phyloP scores from a whole-genome alignment of 2,888 invertebrate genomes.

The Mycalesis mineus region DNA sequence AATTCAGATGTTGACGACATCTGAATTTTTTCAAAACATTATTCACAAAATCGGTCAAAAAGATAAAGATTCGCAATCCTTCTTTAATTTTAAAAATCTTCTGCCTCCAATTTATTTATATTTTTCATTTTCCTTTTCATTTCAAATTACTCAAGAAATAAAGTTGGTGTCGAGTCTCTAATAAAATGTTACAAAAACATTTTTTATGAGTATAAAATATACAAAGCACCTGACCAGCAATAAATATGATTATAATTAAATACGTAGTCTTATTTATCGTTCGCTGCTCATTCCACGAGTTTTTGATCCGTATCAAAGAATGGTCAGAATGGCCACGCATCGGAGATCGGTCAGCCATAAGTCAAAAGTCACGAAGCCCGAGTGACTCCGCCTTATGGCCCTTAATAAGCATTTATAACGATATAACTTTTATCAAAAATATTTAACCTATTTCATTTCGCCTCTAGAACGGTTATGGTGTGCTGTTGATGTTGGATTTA shows the following conservation, averaged over 20 bases:
- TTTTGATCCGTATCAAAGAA: slow-evolving; percentile 54
- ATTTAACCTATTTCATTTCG: slow-evolving; percentile 64
- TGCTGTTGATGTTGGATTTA: slow-evolving; percentile 3
- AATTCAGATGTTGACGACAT: no score
- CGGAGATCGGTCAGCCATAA: slow-evolving; percentile 68
- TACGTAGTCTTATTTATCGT: slow-evolving; percentile 57
- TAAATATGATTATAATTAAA: slow-evolving; percentile 39
- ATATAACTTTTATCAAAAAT: slow-evolving; percentile 72
- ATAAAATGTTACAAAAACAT: background rate
- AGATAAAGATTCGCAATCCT: no score
- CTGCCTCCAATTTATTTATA: no score
- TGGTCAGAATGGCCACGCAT: slow-evolving; percentile 49
- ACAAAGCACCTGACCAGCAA: slow-evolving; percentile 15
- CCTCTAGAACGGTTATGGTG: background rate
- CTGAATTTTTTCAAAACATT: no score
- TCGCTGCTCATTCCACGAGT: slow-evolving; percentile 42
- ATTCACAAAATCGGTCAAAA: no score
- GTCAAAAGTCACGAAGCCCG: slow-evolving; percentile 75
- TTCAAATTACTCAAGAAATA: no score
- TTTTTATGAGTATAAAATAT: background rate
- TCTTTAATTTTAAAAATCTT: no score
- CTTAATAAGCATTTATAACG: slow-evolving; percentile 72
- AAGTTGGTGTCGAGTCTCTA: background rate
- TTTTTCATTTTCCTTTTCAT: no score
- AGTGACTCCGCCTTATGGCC: slow-evolving; percentile 64